These are phyloP conservation scores for Dicyrtomina minuta DNA, from an alignment of 2,888 invertebrate species.

Conservation along the genomic window DNA sequence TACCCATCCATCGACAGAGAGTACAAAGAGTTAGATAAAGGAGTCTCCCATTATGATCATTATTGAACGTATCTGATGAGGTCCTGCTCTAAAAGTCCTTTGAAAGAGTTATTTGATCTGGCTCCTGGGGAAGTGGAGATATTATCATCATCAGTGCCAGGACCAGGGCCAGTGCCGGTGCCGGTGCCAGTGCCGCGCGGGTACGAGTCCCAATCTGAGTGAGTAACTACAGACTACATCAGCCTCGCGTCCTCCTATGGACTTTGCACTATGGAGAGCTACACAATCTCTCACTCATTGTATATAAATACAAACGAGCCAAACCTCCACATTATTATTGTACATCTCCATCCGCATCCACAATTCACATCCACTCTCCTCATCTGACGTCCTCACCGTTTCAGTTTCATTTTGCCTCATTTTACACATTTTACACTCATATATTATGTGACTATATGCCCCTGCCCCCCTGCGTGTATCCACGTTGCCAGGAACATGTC, in stretches of 20 bases:
- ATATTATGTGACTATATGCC: too few relatives aligned
- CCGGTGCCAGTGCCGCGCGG: too few relatives aligned
- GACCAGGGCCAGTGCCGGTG: too few relatives aligned
- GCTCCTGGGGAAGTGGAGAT: slow-evolving; percentile 50
- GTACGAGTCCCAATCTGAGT: too few relatives aligned
- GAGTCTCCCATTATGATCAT: slow-evolving; percentile 44
- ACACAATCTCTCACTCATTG: neutral
- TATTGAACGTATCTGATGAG: slow-evolving; percentile 49
- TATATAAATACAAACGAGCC: neutral
- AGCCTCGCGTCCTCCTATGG: too few relatives aligned
- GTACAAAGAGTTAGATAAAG: slow-evolving; percentile 21
- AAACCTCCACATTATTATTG: neutral
- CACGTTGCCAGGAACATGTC: too few relatives aligned
- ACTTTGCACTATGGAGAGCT: neutral
- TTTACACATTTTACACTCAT: too few relatives aligned
- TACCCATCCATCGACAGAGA: neutral
- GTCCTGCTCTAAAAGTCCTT: slow-evolving; percentile 45
- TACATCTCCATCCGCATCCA: neutral
- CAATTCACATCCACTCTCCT: neutral
- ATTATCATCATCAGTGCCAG: slow-evolving; percentile 38
- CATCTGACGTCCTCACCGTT: too few relatives aligned
- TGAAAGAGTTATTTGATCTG: slow-evolving; percentile 51
- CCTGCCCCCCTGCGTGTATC: too few relatives aligned
- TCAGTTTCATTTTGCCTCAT: too few relatives aligned
- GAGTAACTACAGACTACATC: too few relatives aligned